Conservation (phyloP, 2,888 invertebrate genomes). For the Maniola hyperantus region DNA sequence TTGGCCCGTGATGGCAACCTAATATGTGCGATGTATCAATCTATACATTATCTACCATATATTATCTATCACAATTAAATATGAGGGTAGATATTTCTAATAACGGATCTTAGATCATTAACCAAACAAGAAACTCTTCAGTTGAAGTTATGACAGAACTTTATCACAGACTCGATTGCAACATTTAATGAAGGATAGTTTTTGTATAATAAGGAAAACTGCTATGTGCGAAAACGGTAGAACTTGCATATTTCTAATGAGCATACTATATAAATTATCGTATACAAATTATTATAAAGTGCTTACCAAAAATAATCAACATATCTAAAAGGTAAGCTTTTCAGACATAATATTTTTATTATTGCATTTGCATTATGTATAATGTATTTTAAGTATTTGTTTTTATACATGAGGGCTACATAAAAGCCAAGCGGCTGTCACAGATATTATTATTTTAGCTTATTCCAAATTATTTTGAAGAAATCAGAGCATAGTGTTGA, state of each 20-base stretch:
- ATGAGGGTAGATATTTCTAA: too few species aligned
- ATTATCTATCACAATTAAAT: too few species aligned
- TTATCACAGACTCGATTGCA: constrained; percentile 25
- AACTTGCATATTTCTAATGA: not conserved
- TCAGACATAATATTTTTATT: not conserved
- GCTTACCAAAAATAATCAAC: not conserved
- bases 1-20: too few species aligned
- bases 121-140: constrained; percentile 13
- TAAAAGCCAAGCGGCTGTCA: not conserved
- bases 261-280: not conserved
- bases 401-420: not conserved
- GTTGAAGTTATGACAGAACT: constrained; percentile 3
- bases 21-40: too few species aligned
- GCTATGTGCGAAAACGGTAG: not conserved
- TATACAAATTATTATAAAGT: not conserved
- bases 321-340: not conserved
- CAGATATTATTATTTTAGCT: not conserved
- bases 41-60: too few species aligned
- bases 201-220: constrained; percentile 1
- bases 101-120: too few species aligned
- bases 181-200: constrained; percentile 10
- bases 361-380: not conserved
- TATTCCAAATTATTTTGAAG: not conserved
- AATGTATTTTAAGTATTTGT: not conserved
- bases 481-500: too few species aligned